phyloP scores from a whole-genome alignment of 2,888 invertebrate genomes.

The Marronus borbonicus region DNA sequence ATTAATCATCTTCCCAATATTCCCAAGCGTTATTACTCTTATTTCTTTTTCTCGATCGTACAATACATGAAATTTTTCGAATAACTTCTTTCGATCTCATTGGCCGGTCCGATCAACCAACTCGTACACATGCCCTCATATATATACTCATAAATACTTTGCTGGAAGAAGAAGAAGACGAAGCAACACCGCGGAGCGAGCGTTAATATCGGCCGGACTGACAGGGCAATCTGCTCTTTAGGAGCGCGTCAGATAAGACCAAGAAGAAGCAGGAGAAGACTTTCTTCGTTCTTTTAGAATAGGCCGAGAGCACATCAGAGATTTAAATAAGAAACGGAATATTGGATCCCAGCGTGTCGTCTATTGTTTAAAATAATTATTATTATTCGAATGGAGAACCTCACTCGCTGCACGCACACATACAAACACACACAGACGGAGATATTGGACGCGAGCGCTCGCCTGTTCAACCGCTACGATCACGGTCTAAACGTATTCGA shows the following conservation, averaged over 20 bases:
- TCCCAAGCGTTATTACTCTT: constrained; percentile 1
- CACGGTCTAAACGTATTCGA: constrained; percentile 61
- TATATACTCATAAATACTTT: background rate
- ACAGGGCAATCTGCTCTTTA: constrained; percentile 32
- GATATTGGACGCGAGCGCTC: background rate
- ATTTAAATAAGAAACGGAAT: constrained; percentile 55
- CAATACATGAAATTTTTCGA: constrained; percentile 43
- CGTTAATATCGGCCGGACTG: constrained; percentile 19
- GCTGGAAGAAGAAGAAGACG: background rate
- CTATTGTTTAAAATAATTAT: constrained; percentile 71
- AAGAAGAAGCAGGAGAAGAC: no score
- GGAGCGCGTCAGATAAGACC: constrained; percentile 5
- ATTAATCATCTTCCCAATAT: constrained; percentile 26
- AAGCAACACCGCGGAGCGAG: background rate
- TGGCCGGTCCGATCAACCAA: background rate
- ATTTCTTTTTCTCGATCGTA: constrained; percentile 3
- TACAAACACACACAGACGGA: no score
- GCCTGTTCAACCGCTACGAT: constrained; percentile 40
- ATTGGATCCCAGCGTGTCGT: constrained; percentile 65
- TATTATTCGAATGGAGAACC: constrained; percentile 65
- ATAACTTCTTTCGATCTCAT: constrained; percentile 23
- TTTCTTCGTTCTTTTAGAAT: background rate
- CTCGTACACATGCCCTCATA: constrained; percentile 4
- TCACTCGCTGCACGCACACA: constrained; percentile 53
- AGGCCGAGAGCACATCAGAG: background rate